Evolutionary conservation across 2,113 vertebrate genomes (phyloP).

Genomic region (Anarrhichthys ocellatus): DNA sequence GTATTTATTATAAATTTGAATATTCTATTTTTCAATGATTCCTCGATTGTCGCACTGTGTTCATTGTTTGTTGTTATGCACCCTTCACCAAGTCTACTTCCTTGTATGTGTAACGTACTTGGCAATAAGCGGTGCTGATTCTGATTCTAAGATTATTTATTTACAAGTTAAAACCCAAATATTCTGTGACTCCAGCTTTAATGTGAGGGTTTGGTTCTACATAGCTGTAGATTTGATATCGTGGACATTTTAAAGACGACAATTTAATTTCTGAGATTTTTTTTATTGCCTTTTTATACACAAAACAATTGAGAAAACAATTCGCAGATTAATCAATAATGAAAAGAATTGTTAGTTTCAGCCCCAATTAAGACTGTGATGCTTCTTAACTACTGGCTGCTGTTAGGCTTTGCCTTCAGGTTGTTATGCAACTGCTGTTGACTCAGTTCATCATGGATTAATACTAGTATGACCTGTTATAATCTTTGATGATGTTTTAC

Average conservation of each 20-base stretch:
- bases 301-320: not conserved
- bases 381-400: not conserved
- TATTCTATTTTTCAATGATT: too few relatives aligned
- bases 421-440: not conserved
- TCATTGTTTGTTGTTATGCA: too few relatives aligned
- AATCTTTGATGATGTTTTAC: not conserved
- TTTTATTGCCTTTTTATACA: not conserved
- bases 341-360: not conserved
- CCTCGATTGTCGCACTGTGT: too few relatives aligned
- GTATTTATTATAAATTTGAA: too few relatives aligned
- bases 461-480: fast-evolving
- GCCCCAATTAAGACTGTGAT: not conserved
- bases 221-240: not conserved
- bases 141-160: too few relatives aligned
- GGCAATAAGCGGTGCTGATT: too few relatives aligned
- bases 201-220: not conserved
- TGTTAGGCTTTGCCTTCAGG: not conserved
- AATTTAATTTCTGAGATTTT: not conserved
- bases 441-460: not conserved
- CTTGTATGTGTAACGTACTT: too few relatives aligned
- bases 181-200: not conserved
- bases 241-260: not conserved
- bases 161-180: not conserved
- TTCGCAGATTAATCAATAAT: not conserved
- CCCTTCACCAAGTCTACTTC: too few relatives aligned